Conservation (phyloP, 2,113 vertebrate species). For the Cyprinodon brontotheroides region DNA sequence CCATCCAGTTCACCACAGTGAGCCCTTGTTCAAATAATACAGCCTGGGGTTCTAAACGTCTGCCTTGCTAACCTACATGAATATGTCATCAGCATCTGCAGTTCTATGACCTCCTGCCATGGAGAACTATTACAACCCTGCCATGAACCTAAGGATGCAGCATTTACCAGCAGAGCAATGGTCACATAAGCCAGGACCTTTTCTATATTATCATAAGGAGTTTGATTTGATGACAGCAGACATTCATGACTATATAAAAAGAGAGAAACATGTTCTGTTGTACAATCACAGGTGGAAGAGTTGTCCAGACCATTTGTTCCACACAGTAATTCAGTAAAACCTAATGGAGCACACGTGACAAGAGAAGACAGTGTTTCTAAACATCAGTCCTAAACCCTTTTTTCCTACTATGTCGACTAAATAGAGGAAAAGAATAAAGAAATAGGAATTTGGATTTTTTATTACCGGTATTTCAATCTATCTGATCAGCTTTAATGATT, state of each 20-base stretch:
- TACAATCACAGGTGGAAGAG: constrained; percentile 12
- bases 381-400: constrained; percentile 3
- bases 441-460: neutral
- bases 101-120: constrained; percentile 39
- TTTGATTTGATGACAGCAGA: constrained; percentile 53
- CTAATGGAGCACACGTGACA: constrained; percentile 48
- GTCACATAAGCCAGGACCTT: constrained; percentile 51
- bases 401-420: too few relatives aligned
- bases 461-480: too few relatives aligned
- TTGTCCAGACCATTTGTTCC: constrained; percentile 34
- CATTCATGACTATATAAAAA: constrained; percentile 21
- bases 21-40: constrained; percentile 34
- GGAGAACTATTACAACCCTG: constrained; percentile 13
- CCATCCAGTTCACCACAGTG: constrained; percentile 36
- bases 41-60: constrained; percentile 39
- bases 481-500: too few relatives aligned
- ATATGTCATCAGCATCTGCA: constrained; percentile 47
- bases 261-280: constrained; percentile 5
- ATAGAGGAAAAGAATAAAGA: neutral
- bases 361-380: constrained; percentile 33
- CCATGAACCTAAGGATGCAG: constrained; percentile 17
- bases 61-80: constrained; percentile 43
- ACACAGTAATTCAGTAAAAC: constrained; percentile 42
- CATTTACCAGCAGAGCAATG: constrained; percentile 15
- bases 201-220: constrained; percentile 47